Evolutionary conservation across 2,797 vertebrate species (phyloP).

Genomic region (Pyrocephalus nanus): DNA sequence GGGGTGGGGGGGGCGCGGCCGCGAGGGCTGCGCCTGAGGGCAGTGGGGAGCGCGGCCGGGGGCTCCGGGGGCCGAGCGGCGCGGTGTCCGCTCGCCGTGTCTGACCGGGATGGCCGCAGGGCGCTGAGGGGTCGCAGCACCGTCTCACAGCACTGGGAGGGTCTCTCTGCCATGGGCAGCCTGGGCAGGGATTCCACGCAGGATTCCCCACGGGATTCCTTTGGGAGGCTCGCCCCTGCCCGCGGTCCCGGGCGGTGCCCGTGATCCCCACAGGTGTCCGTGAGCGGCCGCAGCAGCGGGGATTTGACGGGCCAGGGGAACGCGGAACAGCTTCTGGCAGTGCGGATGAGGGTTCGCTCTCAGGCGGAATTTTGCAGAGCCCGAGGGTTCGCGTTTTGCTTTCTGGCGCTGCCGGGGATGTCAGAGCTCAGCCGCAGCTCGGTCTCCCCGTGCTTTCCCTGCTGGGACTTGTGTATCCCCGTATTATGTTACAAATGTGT

Average conservation of each 20-base stretch:
- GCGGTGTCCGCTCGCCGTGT: no score
- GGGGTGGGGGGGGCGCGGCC: no score
- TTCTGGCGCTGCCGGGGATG: neutral
- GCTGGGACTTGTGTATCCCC: accelerated
- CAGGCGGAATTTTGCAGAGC: neutral
- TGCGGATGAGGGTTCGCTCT: accelerated
- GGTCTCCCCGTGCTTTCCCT: accelerated
- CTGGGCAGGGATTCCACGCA: accelerated
- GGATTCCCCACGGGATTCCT: accelerated
- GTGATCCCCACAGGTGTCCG: neutral
- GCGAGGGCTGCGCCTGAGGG: neutral
- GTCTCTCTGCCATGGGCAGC: accelerated
- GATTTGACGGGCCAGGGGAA: neutral
- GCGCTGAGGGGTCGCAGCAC: neutral
- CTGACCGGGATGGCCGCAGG: accelerated
- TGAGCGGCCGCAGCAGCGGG: neutral
- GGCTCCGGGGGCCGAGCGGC: no score
- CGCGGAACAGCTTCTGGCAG: neutral
- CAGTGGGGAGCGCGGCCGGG: neutral
- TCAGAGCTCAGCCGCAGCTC: neutral
- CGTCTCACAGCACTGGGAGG: neutral
- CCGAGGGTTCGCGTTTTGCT: neutral
- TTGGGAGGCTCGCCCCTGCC: neutral
- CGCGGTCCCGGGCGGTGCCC: neutral
- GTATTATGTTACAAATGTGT: accelerated